Evolutionary conservation across 2,888 invertebrate species (phyloP), one percentile per base, ranked within the genome.

Genomic region (Diachrysia chrysitis): DNA sequence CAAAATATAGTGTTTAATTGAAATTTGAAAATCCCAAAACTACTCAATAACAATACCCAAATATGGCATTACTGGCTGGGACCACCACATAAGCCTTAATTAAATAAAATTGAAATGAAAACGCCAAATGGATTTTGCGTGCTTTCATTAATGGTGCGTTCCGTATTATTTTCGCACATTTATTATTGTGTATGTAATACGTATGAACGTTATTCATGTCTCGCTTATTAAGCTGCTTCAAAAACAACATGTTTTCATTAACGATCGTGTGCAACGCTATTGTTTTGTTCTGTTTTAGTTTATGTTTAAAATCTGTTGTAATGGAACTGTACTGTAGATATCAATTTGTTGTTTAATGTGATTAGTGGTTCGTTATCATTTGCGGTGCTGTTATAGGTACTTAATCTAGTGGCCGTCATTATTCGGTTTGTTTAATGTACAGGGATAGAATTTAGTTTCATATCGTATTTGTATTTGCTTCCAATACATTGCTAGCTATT

Each of bases 101-200:
- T 94, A 95, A 95, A 95, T 95, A 94, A 95, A 94, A 95, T 94
- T 93, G 93, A 94, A 94, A 94, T 93, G 94, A 94, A 93, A 93
- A 93, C 87, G 90, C 90, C 89, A 93, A 95, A 95, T 95, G 95
- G 95, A 94, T 95, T 95, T 94, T 93, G 92, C 94, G 93, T 95
- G 95, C 94, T 93, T 92, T 90, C 92, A 90, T 93, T 95, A 95
- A 95, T 92, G 94, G 91, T 87, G 86, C 88, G 90, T 88, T 90
- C 86, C 90, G 93, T 92, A 93, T 94, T 94, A 94, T 95, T 94
- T 94, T 94, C 91, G 91, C 90, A 90, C 91, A 92, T 93, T 93
- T 93, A 92, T 90, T 92, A 90, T 91, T 92, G 89, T 90, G 90
- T 92, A 83, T 86, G 92, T 92, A 92, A 93, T 93, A 90, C 89